Percentiles rank a stretch among this genome's conserved stretches.
Evolutionary conservation across 2,113 vertebrate species (phyloP).

Genomic region (Panthera uncia): DNA sequence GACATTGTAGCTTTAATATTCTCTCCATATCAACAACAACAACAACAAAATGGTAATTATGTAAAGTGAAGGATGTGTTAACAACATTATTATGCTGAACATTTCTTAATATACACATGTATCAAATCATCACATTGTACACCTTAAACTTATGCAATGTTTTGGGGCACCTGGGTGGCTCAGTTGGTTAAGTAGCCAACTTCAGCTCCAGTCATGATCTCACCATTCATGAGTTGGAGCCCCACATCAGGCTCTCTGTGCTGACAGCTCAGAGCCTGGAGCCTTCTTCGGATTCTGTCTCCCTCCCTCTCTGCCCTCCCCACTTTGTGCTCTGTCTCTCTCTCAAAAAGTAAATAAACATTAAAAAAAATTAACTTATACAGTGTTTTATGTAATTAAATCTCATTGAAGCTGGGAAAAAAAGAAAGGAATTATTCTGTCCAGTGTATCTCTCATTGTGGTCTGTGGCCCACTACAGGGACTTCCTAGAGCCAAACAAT

Average conservation of each 20-base stretch:
- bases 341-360: too few species aligned
- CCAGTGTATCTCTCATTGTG: background rate
- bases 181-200: too few species aligned
- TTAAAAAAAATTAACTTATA: background rate
- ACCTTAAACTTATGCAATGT: background rate
- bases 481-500: background rate
- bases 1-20: background rate
- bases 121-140: background rate
- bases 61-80: background rate
- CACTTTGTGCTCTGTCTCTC: too few species aligned
- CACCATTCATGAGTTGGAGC: too few species aligned
- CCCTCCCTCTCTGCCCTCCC: too few species aligned
- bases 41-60: background rate
- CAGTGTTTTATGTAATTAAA: background rate
- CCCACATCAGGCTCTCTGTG: too few species aligned
- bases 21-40: background rate
- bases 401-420: background rate
- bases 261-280: too few species aligned
- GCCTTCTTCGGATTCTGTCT: too few species aligned
- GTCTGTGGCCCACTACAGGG: background rate
- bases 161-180: too few species aligned
- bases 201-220: too few species aligned
- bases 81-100: background rate
- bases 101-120: background rate
- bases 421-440: background rate